Evolutionary conservation across 2,797 vertebrate species (phyloP).

Genomic region (Diplodus sargus): DNA sequence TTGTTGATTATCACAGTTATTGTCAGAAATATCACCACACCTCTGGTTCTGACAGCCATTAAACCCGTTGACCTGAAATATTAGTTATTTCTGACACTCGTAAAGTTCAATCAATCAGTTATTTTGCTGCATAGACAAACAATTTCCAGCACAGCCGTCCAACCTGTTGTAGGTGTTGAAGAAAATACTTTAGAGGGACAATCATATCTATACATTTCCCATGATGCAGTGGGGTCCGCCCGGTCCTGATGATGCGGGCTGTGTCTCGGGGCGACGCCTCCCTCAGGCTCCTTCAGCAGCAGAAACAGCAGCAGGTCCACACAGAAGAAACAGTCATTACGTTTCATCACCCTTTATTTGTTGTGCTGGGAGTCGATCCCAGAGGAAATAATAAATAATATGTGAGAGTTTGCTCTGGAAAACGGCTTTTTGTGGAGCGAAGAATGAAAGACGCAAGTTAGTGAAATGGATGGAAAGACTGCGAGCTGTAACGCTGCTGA

Average conservation of each 20-base stretch:
- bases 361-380: constrained; percentile 22
- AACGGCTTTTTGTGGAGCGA: constrained; percentile 4
- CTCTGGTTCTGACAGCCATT: no score
- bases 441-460: constrained; percentile 4
- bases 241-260: not conserved
- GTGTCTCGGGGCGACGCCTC: not conserved
- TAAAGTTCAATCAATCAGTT: no score
- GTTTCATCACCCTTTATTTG: constrained; percentile 31
- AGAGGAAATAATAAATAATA: constrained; percentile 33
- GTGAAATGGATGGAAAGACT: constrained; percentile 13
- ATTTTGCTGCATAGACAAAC: no score
- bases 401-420: constrained; percentile 19
- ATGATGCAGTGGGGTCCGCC: not conserved
- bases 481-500: not conserved
- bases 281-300: constrained; percentile 6
- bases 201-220: not conserved
- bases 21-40: no score
- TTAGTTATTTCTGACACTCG: no score
- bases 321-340: constrained; percentile 20
- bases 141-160: no score
- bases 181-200: not conserved
- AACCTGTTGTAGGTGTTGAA: no score
- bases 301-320: constrained; percentile 6
- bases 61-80: no score
- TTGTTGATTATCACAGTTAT: no score